Percentiles rank a stretch among this genome's conserved stretches.
Conservation (phyloP, 2,888 invertebrate genomes). For the Auanema sp. region DNA sequence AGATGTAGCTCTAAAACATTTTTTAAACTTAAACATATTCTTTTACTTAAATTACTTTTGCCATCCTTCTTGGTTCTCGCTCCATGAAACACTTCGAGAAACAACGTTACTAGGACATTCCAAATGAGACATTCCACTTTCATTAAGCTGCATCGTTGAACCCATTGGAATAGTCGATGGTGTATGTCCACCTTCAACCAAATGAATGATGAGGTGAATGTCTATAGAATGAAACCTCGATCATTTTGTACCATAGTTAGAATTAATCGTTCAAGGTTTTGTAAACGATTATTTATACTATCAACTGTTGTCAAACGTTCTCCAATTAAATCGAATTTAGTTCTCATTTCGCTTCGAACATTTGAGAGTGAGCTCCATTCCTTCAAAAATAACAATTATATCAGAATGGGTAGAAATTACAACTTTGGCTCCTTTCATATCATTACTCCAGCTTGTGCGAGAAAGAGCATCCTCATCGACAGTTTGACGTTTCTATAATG, state of each 20-base stretch:
- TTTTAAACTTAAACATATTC: not conserved
- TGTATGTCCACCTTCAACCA: conserved; percentile 12
- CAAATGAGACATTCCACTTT: conserved; percentile 12
- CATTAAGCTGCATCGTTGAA: conserved; percentile 13
- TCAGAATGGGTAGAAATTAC: not conserved
- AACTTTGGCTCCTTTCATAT: conserved; percentile 21
- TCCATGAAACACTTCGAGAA: conserved; percentile 20
- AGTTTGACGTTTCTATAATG: conserved; percentile 46
- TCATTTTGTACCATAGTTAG: not conserved
- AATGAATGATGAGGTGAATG: not conserved
- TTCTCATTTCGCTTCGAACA: conserved; percentile 47
- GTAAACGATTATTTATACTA: conserved; percentile 33
- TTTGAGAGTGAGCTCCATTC: conserved; percentile 50
- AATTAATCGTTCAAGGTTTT: conserved; percentile 26
- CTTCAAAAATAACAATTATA: not conserved
- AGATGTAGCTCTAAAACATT: too few species aligned
- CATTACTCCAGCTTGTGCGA: conserved; percentile 39
- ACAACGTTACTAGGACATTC: conserved; percentile 14
- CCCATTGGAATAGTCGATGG: conserved; percentile 19
- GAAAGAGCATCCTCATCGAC: conserved; percentile 51
- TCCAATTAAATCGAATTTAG: conserved; percentile 46
- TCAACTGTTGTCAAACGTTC: conserved; percentile 46
- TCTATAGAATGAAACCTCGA: conserved; percentile 10
- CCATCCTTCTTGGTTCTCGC: conserved; percentile 18
- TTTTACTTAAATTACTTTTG: conserved; percentile 11